Evolutionary conservation across 2,797 vertebrate species (phyloP).

Genomic region (Aratinga solstitialis): DNA sequence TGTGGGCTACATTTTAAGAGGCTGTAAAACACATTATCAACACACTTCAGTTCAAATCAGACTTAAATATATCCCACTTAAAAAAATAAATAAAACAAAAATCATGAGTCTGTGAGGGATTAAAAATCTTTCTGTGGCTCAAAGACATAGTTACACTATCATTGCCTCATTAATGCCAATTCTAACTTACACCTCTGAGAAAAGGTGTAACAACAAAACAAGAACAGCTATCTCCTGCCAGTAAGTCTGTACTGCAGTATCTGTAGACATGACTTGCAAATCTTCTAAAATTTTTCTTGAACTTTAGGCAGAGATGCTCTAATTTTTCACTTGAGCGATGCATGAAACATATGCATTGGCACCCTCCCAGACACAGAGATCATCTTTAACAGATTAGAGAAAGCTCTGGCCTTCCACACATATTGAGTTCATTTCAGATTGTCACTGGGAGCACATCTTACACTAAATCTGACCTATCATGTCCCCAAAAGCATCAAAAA

Average conservation of each 20-base stretch:
- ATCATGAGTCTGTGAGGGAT: not conserved
- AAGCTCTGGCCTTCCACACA: not conserved
- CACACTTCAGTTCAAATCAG: not conserved
- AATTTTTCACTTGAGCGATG: not conserved
- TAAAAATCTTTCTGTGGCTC: not conserved
- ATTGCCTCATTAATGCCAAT: not conserved
- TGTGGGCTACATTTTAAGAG: not conserved
- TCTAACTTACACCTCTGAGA: not conserved
- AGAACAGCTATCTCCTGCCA: not conserved
- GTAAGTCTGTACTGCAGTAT: not conserved
- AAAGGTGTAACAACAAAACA: not conserved
- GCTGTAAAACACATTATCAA: not conserved
- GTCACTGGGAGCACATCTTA: not conserved
- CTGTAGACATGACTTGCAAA: not conserved
- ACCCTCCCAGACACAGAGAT: not conserved
- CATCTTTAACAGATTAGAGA: not conserved
- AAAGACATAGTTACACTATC: not conserved
- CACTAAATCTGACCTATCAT: not conserved
- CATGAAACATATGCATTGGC: not conserved
- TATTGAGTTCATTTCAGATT: not conserved
- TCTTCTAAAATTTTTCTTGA: not conserved
- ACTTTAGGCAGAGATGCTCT: not conserved
- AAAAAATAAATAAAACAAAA: not conserved
- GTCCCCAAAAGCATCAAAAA: not conserved
- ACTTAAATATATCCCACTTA: not conserved